These are phyloP conservation scores for Tipula confusa DNA, from an alignment of 2,888 invertebrate species.

Conservation along the genomic window DNA sequence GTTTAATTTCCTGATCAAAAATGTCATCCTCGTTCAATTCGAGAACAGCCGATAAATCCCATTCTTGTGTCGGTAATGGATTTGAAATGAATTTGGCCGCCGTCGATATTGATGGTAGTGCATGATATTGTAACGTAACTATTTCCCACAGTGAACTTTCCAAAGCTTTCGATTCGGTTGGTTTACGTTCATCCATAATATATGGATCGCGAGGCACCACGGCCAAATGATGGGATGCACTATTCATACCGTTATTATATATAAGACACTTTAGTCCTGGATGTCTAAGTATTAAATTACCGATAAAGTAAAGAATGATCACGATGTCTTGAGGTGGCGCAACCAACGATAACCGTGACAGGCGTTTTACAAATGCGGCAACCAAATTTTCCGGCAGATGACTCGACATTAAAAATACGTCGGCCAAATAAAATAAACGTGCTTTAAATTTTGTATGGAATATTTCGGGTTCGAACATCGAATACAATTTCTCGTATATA, in stretches of 20 bases:
- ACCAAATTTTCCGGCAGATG: conserved; percentile 88
- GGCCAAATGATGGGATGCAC: conserved; percentile 48
- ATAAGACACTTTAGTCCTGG: conserved; percentile 69
- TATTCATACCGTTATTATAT: conserved; percentile 50
- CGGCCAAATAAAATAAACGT: conserved; percentile 80
- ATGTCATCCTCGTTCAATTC: conserved; percentile 63
- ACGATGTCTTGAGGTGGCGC: conserved; percentile 77
- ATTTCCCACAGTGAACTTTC: conserved; percentile 94
- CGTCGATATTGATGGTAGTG: conserved; percentile 64
- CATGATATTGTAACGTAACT: conserved; percentile 68
- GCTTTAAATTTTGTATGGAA: conserved; percentile 87
- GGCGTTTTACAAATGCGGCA: conserved; percentile 87
- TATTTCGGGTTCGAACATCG: conserved; percentile 85
- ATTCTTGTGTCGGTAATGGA: conserved; percentile 63
- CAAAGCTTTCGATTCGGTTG: conserved; percentile 72
- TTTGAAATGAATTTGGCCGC: conserved; percentile 68
- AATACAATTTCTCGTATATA: conserved; percentile 92
- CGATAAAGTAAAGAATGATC: conserved; percentile 74
- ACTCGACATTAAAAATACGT: conserved; percentile 81
- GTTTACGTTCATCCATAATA: conserved; percentile 75
- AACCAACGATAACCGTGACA: conserved; percentile 75
- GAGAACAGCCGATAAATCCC: conserved; percentile 62
- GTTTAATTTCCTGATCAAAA: conserved; percentile 73
- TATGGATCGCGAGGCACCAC: conserved; percentile 66
- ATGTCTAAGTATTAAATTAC: conserved; percentile 81